These are phyloP conservation scores for Gymnoscopelus microlampas DNA, from an alignment of 2,797 vertebrate species.

Conservation along the genomic window DNA sequence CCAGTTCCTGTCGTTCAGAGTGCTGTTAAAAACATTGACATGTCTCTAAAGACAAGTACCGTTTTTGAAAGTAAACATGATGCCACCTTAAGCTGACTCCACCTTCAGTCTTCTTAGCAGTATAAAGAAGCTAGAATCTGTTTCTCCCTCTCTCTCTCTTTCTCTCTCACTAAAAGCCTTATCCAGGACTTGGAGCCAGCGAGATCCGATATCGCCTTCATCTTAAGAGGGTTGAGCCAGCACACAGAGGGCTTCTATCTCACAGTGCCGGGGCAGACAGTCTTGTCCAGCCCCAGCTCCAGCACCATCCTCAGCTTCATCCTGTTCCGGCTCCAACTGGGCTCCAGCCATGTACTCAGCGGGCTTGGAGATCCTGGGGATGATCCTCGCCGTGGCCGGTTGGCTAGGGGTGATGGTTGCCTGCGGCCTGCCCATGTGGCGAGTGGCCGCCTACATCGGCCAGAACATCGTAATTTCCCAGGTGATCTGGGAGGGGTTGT, in stretches of 20 bases:
- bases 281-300: background rate
- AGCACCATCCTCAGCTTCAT: background rate
- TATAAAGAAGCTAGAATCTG: constrained; percentile 82
- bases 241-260: constrained; percentile 71
- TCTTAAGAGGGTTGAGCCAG: constrained; percentile 68
- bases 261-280: constrained; percentile 31
- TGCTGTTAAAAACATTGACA: background rate
- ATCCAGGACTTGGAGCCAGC: constrained; percentile 55
- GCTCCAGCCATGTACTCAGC: constrained; percentile 77
- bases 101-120: constrained; percentile 79
- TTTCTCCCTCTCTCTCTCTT: constrained; percentile 68
- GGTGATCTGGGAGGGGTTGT: constrained; percentile 86
- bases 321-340: constrained; percentile 15
- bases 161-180: constrained; percentile 66
- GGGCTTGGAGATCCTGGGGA: constrained; percentile 83
- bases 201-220: constrained; percentile 77
- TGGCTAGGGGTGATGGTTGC: constrained; percentile 86
- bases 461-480: constrained; percentile 87
- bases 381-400: constrained; percentile 83
- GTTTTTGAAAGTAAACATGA: constrained; percentile 64
- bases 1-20: background rate
- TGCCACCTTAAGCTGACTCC: constrained; percentile 80
- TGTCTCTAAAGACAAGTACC: background rate
- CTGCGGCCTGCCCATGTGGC: constrained; percentile 87
- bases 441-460: constrained; percentile 82